phyloP scores from a whole-genome alignment of 64 coral and sea anemone species.

The Porites australiensis region DNA sequence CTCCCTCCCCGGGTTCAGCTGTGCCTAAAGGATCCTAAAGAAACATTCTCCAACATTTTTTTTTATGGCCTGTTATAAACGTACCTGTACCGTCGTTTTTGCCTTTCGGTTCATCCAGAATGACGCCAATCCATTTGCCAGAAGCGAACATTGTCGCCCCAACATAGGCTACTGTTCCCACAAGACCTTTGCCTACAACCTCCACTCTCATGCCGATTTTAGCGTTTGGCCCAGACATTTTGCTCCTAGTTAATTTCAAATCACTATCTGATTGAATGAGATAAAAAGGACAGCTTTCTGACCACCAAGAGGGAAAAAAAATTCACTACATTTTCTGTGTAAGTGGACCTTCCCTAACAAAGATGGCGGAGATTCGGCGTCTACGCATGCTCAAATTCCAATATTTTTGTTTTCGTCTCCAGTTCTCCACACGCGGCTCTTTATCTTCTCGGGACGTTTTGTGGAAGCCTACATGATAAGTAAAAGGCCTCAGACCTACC shows the following conservation, averaged over 20 bases:
- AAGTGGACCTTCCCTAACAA: not conserved
- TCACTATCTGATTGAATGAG: not conserved
- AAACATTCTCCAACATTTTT: no score
- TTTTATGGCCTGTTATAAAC: not conserved
- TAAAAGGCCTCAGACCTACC: slow-evolving; percentile 19
- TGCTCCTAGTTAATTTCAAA: not conserved
- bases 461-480: not conserved
- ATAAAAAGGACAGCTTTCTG: not conserved
- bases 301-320: not conserved
- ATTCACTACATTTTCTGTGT: not conserved
- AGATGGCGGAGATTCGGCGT: not conserved
- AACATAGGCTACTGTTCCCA: slow-evolving; percentile 95
- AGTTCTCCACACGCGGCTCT: not conserved
- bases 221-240: slow-evolving; percentile 78
- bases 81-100: slow-evolving; percentile 98
- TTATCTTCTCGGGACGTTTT: not conserved
- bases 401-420: not conserved
- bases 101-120: slow-evolving; percentile 92
- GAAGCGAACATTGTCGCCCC: slow-evolving; percentile 95
- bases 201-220: slow-evolving; percentile 88
- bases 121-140: slow-evolving; percentile 99
- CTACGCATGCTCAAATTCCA: slow-evolving; percentile 6
- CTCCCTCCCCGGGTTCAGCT: no score
- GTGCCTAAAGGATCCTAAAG: no score
- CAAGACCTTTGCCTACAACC: slow-evolving; percentile 82